These are phyloP conservation scores for Lymantria dispar DNA, from an alignment of 2,888 invertebrate species.

Conservation along the genomic window DNA sequence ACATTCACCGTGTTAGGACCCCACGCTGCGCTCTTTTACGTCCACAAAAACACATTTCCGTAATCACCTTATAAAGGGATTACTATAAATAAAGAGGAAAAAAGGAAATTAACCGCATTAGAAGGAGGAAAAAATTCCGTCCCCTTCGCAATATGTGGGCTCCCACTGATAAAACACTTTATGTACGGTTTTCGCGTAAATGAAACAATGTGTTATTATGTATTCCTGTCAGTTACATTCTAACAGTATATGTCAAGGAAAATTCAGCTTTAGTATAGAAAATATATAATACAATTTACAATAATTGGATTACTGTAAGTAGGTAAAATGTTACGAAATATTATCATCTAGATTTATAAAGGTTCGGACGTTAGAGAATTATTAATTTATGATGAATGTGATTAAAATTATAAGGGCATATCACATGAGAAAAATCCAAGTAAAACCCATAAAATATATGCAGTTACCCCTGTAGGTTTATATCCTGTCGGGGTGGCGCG, in stretches of 20 bases:
- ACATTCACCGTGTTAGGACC: constrained; percentile 48
- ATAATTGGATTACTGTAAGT: constrained; percentile 12
- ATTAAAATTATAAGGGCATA: constrained; percentile 45
- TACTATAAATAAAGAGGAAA: constrained; percentile 83
- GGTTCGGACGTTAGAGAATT: constrained; percentile 17
- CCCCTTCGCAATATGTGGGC: constrained; percentile 80
- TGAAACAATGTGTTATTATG: constrained; percentile 74
- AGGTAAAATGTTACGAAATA: constrained; percentile 17
- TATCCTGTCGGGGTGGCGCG: constrained; percentile 61
- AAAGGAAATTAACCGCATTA: constrained; percentile 83
- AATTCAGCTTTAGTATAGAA: constrained; percentile 30
- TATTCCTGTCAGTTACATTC: constrained; percentile 51
- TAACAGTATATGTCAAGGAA: constrained; percentile 21
- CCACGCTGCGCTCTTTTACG: constrained; percentile 79
- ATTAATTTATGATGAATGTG: constrained; percentile 35
- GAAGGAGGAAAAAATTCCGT: constrained; percentile 68
- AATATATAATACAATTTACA: constrained; percentile 7
- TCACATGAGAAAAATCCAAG: constrained; percentile 51
- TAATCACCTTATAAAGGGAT: constrained; percentile 83
- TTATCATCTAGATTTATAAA: constrained; percentile 32
- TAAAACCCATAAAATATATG: constrained; percentile 74
- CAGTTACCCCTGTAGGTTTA: constrained; percentile 70
- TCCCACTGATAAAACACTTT: constrained; percentile 79
- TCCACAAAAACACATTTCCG: constrained; percentile 82
- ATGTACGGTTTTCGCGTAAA: constrained; percentile 71